These are phyloP conservation scores for Cataglyphis cursor DNA, from an alignment of 2,888 invertebrate species.

Conservation along the genomic window DNA sequence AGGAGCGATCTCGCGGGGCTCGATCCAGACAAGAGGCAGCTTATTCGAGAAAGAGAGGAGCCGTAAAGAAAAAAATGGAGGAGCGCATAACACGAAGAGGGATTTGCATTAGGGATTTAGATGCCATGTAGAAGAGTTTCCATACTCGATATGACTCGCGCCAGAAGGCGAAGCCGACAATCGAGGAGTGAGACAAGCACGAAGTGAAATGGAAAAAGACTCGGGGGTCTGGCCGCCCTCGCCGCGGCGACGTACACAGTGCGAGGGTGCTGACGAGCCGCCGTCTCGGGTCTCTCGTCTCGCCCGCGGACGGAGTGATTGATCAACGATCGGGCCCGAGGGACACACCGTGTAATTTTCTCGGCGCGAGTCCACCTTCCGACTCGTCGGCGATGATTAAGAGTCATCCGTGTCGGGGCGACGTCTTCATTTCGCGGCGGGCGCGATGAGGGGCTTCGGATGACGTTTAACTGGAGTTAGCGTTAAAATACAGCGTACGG, in stretches of 20 bases:
- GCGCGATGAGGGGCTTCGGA: constrained; percentile 56
- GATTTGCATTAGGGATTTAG: background rate
- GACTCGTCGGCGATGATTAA: constrained; percentile 66
- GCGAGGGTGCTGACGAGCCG: constrained; percentile 61
- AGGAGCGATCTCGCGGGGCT: background rate
- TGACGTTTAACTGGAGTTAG: constrained; percentile 45
- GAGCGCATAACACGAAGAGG: background rate
- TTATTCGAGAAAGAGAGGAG: background rate
- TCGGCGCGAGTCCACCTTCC: constrained; percentile 59
- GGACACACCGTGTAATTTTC: constrained; percentile 68
- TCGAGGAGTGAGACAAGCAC: constrained; percentile 6
- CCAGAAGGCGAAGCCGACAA: constrained; percentile 19
- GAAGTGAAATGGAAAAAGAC: background rate
- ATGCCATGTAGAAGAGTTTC: background rate
- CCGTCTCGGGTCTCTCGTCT: constrained; percentile 64
- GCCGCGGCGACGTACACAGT: constrained; percentile 12
- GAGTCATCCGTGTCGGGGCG: constrained; percentile 56
- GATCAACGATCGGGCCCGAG: constrained; percentile 63
- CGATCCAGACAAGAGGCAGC: background rate
- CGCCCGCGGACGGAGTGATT: constrained; percentile 62
- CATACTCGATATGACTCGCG: background rate
- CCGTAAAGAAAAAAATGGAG: background rate
- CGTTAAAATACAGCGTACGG: background rate
- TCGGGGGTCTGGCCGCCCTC: constrained; percentile 13
- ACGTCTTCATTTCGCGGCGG: constrained; percentile 63